A percentile compares a stretch with the other conserved stretches of the same genome.
Conservation (phyloP, 1,140 invertebrate genomes). For the Lanistes nyassanus region DNA sequence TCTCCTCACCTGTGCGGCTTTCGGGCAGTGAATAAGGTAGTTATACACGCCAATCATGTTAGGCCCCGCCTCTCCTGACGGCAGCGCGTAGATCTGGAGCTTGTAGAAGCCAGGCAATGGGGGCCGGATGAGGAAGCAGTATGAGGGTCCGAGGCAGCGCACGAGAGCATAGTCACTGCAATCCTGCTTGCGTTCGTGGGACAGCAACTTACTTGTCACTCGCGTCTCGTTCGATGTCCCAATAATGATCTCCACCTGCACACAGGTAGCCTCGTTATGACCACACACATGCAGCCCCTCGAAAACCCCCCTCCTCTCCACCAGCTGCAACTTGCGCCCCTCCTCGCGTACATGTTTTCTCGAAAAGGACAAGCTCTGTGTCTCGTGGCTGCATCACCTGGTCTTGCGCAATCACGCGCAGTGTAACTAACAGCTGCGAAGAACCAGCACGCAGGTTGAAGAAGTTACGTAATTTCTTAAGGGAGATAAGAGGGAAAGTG, state of each 20-base stretch:
- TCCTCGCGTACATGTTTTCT: no score
- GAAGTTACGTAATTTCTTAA: no score
- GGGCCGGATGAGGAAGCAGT: slow-evolving; percentile 56
- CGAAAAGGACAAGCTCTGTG: no score
- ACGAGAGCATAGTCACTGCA: slow-evolving; percentile 52
- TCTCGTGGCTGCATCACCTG: no score
- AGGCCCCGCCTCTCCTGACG: slow-evolving; percentile 58
- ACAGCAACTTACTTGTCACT: slow-evolving; percentile 54
- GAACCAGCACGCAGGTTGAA: no score
- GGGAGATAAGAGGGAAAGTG: no score
- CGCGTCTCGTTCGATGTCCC: slow-evolving; percentile 43
- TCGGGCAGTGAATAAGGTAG: slow-evolving; percentile 59
- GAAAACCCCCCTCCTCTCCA: no score
- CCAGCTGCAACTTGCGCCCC: no score
- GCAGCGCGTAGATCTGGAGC: slow-evolving; percentile 65
- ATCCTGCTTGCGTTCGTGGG: slow-evolving; percentile 51
- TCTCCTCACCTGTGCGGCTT: slow-evolving; percentile 1
- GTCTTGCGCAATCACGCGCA: no score
- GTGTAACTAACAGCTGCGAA: no score
- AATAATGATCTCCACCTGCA: slow-evolving; percentile 53
- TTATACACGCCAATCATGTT: slow-evolving; percentile 65
- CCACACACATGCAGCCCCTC: background rate
- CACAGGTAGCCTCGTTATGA: background rate
- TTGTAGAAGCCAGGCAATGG: slow-evolving; percentile 63
- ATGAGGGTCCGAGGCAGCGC: slow-evolving; percentile 42